A percentile compares a stretch with the other conserved stretches of the same genome.
phyloP scores from a whole-genome alignment of 2,888 invertebrate genomes.

The Mechanitis messenoides region DNA sequence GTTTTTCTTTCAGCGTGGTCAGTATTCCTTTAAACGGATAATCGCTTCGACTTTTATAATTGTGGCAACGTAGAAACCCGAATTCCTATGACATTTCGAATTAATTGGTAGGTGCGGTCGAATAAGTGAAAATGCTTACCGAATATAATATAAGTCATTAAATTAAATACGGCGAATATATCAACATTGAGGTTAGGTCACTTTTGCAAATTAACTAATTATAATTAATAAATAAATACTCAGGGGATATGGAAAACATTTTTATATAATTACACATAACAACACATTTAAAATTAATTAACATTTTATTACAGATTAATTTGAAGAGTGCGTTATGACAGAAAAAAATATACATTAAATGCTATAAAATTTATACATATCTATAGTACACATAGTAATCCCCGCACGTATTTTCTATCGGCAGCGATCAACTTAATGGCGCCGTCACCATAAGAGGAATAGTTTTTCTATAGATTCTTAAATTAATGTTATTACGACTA shows the following conservation, averaged over 20 bases:
- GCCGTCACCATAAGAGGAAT: conserved; percentile 52
- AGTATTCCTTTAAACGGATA: too few species aligned
- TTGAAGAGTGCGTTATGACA: not conserved
- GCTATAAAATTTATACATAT: conserved; percentile 22
- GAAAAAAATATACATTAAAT: not conserved
- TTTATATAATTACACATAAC: too few species aligned
- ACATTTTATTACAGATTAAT: not conserved
- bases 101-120: conserved; percentile 59
- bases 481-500: conserved; percentile 52
- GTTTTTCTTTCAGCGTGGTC: not conserved
- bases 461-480: conserved; percentile 61
- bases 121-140: conserved; percentile 54
- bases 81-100: conserved; percentile 68
- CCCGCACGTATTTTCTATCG: conserved; percentile 40
- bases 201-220: too few species aligned
- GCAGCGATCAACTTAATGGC: conserved; percentile 44
- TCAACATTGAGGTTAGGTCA: too few species aligned
- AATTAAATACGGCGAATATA: too few species aligned
- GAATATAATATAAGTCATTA: conserved; percentile 37
- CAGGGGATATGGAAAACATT: too few species aligned
- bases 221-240: too few species aligned
- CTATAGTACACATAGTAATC: conserved; percentile 23
- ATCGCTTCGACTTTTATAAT: conserved; percentile 30
- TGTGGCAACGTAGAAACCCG: conserved; percentile 37
- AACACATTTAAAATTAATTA: too few species aligned